A percentile compares a stretch with the other conserved stretches of the same genome.
These are phyloP conservation scores for Tyria jacobaeae DNA, from an alignment of 2,888 invertebrate genomes.

Conservation along the genomic window DNA sequence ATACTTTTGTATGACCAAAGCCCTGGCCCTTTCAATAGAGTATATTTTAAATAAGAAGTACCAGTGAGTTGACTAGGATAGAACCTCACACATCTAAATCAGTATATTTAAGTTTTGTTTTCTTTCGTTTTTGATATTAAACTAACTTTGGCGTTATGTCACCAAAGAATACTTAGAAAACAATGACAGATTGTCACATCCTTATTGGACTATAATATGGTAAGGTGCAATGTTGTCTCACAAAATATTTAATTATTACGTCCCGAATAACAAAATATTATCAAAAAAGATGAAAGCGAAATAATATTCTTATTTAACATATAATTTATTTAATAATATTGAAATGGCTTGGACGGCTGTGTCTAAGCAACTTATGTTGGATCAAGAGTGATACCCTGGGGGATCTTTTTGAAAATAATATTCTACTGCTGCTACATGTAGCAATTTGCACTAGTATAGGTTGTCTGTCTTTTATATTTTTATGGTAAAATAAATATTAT, in stretches of 20 bases:
- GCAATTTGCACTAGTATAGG: neutral
- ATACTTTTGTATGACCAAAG: slow-evolving; percentile 20
- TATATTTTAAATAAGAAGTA: neutral
- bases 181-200: no score
- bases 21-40: slow-evolving; percentile 10
- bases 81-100: neutral
- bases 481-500: slow-evolving; percentile 12
- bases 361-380: no score
- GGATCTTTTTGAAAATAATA: neutral
- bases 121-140: neutral
- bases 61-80: neutral
- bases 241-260: no score
- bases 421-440: neutral
- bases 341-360: no score
- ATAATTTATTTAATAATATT: no score
- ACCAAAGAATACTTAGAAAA: no score
- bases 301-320: neutral
- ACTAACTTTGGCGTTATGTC: no score
- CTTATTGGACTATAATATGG: no score
- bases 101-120: no score
- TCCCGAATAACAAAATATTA: neutral
- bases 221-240: no score
- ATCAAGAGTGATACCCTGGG: neutral
- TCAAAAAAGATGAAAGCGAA: neutral
- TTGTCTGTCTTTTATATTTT: neutral